A percentile compares a stretch with the other conserved stretches of the same genome.
These are phyloP conservation scores for Mimas tiliae DNA, from an alignment of 2,888 invertebrate species.

Conservation along the genomic window DNA sequence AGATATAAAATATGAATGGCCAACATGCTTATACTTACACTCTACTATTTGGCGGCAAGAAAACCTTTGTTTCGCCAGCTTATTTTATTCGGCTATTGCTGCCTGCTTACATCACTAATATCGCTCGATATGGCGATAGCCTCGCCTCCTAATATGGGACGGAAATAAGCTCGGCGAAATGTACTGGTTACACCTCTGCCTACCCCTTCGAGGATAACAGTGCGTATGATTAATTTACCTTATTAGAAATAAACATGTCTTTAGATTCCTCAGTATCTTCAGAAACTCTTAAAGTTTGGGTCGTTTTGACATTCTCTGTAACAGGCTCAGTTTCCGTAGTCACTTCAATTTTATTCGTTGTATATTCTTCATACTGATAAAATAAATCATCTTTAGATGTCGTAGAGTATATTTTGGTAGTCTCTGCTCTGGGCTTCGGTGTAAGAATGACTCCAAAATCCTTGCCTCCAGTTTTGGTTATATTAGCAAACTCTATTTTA, in stretches of 20 bases:
- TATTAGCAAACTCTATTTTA: constrained; percentile 27
- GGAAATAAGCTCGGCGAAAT: too few relatives aligned
- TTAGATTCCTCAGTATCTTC: constrained; percentile 32
- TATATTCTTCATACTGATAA: constrained; percentile 19
- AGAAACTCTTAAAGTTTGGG: constrained; percentile 15
- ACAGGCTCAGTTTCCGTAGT: constrained; percentile 14
- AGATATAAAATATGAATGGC: too few relatives aligned
- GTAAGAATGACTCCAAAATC: constrained; percentile 20
- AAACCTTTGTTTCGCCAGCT: too few relatives aligned
- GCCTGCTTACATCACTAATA: too few relatives aligned
- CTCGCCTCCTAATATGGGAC: too few relatives aligned
- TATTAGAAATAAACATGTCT: constrained; percentile 51
- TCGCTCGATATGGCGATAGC: too few relatives aligned
- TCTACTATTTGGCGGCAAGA: too few relatives aligned
- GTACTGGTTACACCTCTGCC: too few relatives aligned
- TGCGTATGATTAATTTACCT: constrained; percentile 38
- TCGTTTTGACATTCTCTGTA: constrained; percentile 25
- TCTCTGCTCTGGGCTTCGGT: constrained; percentile 15
- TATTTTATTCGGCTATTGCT: too few relatives aligned
- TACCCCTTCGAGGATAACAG: too few relatives aligned
- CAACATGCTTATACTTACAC: too few relatives aligned
- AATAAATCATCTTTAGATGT: constrained; percentile 6
- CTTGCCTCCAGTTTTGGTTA: constrained; percentile 4
- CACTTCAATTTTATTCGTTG: neutral
- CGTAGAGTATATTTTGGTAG: neutral